Base-by-base conservation (phyloP, 2,113 vertebrate species). In the Damaliscus lunatus region DNA sequence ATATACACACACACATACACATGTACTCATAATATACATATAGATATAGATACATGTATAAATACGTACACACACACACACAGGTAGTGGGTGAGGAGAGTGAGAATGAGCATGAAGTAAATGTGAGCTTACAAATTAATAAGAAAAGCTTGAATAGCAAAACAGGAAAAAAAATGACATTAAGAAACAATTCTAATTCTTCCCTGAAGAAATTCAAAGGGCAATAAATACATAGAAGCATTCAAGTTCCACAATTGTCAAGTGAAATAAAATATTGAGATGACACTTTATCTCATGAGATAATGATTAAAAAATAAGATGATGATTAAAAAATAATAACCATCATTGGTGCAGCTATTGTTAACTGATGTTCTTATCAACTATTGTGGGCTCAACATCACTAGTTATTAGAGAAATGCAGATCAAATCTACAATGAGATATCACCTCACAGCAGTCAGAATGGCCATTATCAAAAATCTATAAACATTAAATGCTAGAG, bases 211-310 rank as follows among this genome's bases (percentile, higher is more conserved):
- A 94, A 85, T 88, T 46, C 8, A 85, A 62, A 53, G 67, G 12
- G 46, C 60, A 80, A 25, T 46, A 85, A 83, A 57, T 43, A 95
- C 43, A 95, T 19, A n/a, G 46, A 80, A 94, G 84, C 29, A 64
- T 55, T 90, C 40, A 60, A 90, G 23, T 80, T 60, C 19, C 10
- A 92, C 36, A 82, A 4, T 11, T 77, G 84, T 95, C 16, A 94
- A 85, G 53, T 88, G 74, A 97, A 96, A 25, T 77, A 50, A 91
- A 92, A 78, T 91, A 77, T 11, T 60, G 27, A 88, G 48, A 92
- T 89, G 17, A 3, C 29, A 77, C 7, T n/a, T 7, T 77, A 71
- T 89, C n/a, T 55, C 19, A 71, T 40, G 67, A 71, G 29, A 77
- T 46, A 91, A 77, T 40, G 67, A 40, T 71, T 71, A 36, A 36